Evolutionary conservation across 2,888 invertebrate genomes (phyloP), one percentile per base, ranked within the genome.

Genomic region (Tachina lurida): DNA sequence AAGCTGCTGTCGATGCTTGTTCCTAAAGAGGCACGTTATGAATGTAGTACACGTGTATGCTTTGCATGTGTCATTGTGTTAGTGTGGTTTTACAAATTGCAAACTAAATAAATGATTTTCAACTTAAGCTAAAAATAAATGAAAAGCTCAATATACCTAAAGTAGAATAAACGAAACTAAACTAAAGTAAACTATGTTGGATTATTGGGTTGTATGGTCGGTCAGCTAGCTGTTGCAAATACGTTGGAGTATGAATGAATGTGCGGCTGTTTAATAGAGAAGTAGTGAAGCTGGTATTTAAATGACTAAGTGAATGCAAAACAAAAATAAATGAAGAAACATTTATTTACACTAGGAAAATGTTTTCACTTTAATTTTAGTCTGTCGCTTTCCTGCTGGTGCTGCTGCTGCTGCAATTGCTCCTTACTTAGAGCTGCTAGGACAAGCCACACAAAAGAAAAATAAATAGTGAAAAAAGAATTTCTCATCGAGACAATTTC

Each of bases 401-500:
- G 43, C 12, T 17, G 52, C 60, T 31, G 19, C 41, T 22, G 22
- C 4, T 45, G 58, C 60, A 73, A 39, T n/a, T 73, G n/a, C 62
- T 1, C 7, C 7, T 58, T 52, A 31, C 8, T 22, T 49, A 17
- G 22, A 45, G 41, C 71, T 52, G 62, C 31, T 52, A 62, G 17
- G 47, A 70, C 52, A 19, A 70, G 49, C 22, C 43, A 68, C 45
- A 58, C 10, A 45, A 45, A 65, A 5, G 41, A 75, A 75, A 58
- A 22, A 54, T 43, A 68, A 49, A 39, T n/a, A 19, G 39, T 17
- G 10, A 52, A 39, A 17, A n/a, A n/a, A 65, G 88, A 88, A 74
- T 81, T 88, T 90, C 89, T 88, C 91, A 90, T 88, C 88, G 90
- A 91, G 90, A 91, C 91, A 91, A 91, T 91, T 91, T 91, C 92